phyloP scores from a whole-genome alignment of 2,888 invertebrate species.

The Laspeyria flexula region DNA sequence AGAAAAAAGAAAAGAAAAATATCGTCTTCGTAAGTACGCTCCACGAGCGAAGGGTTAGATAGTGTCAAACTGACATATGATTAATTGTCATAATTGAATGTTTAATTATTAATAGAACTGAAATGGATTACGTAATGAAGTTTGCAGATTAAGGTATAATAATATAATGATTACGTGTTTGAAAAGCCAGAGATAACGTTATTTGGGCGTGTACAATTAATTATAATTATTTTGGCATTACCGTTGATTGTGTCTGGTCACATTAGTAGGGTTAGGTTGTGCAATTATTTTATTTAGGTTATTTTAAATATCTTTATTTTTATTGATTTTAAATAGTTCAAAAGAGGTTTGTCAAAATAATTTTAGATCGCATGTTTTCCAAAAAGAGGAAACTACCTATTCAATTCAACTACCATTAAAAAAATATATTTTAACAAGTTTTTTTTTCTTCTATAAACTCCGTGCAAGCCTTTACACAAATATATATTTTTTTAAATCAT shows the following conservation, averaged over 20 bases:
- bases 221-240: background rate
- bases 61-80: slow-evolving; percentile 8
- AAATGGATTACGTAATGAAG: slow-evolving; percentile 3
- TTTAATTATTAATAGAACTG: slow-evolving; percentile 16
- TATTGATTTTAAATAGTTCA: too few species aligned
- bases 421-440: too few species aligned
- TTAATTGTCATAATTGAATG: slow-evolving; percentile 20
- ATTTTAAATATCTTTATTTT: too few species aligned
- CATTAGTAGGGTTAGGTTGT: background rate
- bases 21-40: too few species aligned
- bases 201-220: background rate
- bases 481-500: too few species aligned
- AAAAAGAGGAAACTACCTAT: too few species aligned
- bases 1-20: too few species aligned
- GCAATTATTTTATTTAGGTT: background rate
- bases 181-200: background rate
- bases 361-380: too few species aligned
- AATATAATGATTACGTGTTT: background rate
- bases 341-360: too few species aligned
- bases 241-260: background rate
- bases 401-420: too few species aligned
- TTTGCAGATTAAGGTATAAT: background rate
- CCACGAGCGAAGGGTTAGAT: slow-evolving; percentile 3
- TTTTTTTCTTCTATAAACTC: too few species aligned
- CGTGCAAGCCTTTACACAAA: too few species aligned